Percentiles rank a stretch among this genome's conserved stretches.
These are phyloP conservation scores for Cloeon dipterum DNA, from an alignment of 2,888 invertebrate species.

Conservation along the genomic window DNA sequence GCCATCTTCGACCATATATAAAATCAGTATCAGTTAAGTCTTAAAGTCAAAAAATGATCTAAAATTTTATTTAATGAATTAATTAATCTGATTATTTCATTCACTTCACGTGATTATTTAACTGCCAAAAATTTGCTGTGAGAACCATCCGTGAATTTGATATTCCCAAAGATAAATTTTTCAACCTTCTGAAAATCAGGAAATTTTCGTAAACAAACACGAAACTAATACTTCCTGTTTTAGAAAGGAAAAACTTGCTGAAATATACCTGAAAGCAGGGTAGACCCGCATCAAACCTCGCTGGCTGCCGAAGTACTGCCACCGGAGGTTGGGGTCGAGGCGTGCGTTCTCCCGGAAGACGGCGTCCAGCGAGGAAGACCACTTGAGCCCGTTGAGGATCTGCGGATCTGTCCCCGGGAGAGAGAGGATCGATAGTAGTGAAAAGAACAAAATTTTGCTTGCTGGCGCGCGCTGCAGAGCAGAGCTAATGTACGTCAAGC, in stretches of 20 bases:
- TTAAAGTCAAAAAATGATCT: background rate
- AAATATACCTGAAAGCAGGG: slow-evolving; percentile 16
- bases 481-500: too few relatives aligned
- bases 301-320: slow-evolving; percentile 25
- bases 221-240: too few relatives aligned
- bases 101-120: too few relatives aligned
- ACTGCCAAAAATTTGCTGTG: too few relatives aligned
- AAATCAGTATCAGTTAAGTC: too few relatives aligned
- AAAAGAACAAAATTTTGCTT: background rate
- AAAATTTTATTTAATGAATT: too few relatives aligned
- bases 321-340: slow-evolving; percentile 17
- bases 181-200: too few relatives aligned
- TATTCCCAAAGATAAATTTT: too few relatives aligned
- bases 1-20: slow-evolving; percentile 12
- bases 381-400: slow-evolving; percentile 21
- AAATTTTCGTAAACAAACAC: too few relatives aligned
- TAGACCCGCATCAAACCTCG: slow-evolving; percentile 20
- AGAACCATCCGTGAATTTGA: too few relatives aligned
- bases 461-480: background rate
- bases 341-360: slow-evolving; percentile 17
- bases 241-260: too few relatives aligned
- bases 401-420: slow-evolving; percentile 16
- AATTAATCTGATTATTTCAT: too few relatives aligned
- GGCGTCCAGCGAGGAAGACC: slow-evolving; percentile 19
- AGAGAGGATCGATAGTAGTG: background rate